Evolutionary conservation across 2,113 vertebrate species (phyloP), one percentile per base, ranked within the genome.

Genomic region (Vidua chalybeata): DNA sequence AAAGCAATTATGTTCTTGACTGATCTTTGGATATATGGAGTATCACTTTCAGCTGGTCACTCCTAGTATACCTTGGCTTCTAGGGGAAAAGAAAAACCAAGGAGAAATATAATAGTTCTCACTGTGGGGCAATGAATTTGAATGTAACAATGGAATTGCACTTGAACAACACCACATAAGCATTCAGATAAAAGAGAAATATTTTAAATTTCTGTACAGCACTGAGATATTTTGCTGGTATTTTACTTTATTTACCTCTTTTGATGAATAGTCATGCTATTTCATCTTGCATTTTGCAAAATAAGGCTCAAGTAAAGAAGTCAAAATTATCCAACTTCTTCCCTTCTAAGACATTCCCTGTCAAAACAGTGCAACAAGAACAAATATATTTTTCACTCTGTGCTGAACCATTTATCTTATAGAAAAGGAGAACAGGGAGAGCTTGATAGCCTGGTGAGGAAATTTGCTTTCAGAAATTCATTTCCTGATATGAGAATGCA

Each of bases 401-500:
- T 61, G 10, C 30, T 83, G 74, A 91, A 49, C 17, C 11, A 83
- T 85, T 94, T 93, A 15, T 79, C 67, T 72, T 54, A 62, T 46
- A 62, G 78, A 80, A 79, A 76, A 90, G 18, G 37, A 74, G 74
- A 87, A 45, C 41, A 73, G n/a, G 31, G 49, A 62, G 56, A 88
- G 14, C 63, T 85, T 83, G 84, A 87, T 85, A 82, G 62, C 74
- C 66, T 72, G 58, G 66, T 76, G 49, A 90, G 90, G 74, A 95
- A 93, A 95, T 95, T 90, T 93, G 31, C 82, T 93, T 93, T 94
- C 58, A 73, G 87, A 93, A 85, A 88, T 88, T 93, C 0, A 93
- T 96, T 93, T 96, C 87, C 92, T 93, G 58, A 49, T 83, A 76
- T 19, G 43, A 93, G 78, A 69, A 85, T 73, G 28, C 49, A 76